Conservation (phyloP, 37 sponge, comb jelly and placozoan species). For the Eunapius fragilis region DNA sequence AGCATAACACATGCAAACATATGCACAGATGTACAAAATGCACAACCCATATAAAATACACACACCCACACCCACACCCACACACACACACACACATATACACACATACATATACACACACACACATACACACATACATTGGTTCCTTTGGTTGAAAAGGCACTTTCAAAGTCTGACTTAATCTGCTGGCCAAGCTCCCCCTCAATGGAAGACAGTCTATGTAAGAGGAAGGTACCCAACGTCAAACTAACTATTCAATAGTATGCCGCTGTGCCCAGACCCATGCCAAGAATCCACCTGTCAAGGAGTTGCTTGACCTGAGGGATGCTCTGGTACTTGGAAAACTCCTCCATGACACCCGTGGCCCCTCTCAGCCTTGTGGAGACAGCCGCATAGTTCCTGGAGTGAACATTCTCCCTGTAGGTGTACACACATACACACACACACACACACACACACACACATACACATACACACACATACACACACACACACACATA, state of each 20-base stretch:
- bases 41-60: too few species aligned
- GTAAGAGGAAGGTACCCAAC: too few species aligned
- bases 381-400: slow-evolving; percentile 80
- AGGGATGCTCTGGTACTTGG: slow-evolving; percentile 81
- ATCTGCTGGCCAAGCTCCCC: slow-evolving; percentile 89
- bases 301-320: slow-evolving; percentile 84
- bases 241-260: too few species aligned
- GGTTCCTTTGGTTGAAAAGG: slow-evolving; percentile 74
- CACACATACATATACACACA: slow-evolving; percentile 33
- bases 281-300: slow-evolving; percentile 23
- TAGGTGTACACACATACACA: not conserved
- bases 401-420: slow-evolving; percentile 55
- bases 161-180: slow-evolving; percentile 84
- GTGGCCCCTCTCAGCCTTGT: slow-evolving; percentile 84
- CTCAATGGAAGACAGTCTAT: not conserved
- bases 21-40: too few species aligned
- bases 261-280: too few species aligned
- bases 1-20: too few species aligned
- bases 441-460: slow-evolving; percentile 7
- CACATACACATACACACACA: too few species aligned
- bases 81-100: too few species aligned
- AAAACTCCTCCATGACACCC: slow-evolving; percentile 85
- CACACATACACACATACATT: too few species aligned
- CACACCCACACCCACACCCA: too few species aligned
- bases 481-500: not conserved